Base-by-base conservation (phyloP, 2,113 vertebrate genomes). In the Pluvialis apricaria region DNA sequence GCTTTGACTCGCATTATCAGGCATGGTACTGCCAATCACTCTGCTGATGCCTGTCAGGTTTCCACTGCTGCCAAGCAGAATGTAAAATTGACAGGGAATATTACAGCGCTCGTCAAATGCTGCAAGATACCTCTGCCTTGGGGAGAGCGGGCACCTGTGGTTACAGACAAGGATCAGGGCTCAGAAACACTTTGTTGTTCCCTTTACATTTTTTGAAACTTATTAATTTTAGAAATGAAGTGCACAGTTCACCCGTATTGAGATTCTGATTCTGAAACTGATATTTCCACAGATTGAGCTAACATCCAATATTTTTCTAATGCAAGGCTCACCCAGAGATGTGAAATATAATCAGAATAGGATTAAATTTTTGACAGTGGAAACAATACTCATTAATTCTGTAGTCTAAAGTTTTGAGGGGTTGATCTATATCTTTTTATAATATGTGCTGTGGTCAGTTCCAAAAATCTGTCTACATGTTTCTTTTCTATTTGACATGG, bases 21-120 rank as follows among this genome's bases (percentile, higher is more conserved):
- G 95, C 96, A 95, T 92, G 95, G 94, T 94, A 52, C 96, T 97
- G 95, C 93, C 93, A 96, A 96, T 97, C 97, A 97, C 86, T 94
- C 85, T 94, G 92, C 91, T 92, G 95, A 97, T 97, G 94, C 97
- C 96, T 97, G 96, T 96, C 86, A 95, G 91, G 94, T 94, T 94
- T 95, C 87, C 31, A 32, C 42, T 97, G 92, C 93, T 98, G 95
- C 95, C 97, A 91, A 93, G 87, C 94, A 93, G 93, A 95, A 96
- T 96, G 82, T 96, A 97, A 97, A 97, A 97, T 96, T 97, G 97
- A 97, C 97, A 97, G 94, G 96, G 85, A 97, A 90, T 94, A 90
- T 91, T 94, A 76, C 91, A 45, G 75, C 0, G 45, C 94, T 90
- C 87, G 61, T 94, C 91, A 96, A 91, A 84, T 80, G 38, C 96